Percentiles rank a stretch among this genome's conserved stretches.
Conservation (phyloP, 2,888 invertebrate species). For the Clostera curtula region DNA sequence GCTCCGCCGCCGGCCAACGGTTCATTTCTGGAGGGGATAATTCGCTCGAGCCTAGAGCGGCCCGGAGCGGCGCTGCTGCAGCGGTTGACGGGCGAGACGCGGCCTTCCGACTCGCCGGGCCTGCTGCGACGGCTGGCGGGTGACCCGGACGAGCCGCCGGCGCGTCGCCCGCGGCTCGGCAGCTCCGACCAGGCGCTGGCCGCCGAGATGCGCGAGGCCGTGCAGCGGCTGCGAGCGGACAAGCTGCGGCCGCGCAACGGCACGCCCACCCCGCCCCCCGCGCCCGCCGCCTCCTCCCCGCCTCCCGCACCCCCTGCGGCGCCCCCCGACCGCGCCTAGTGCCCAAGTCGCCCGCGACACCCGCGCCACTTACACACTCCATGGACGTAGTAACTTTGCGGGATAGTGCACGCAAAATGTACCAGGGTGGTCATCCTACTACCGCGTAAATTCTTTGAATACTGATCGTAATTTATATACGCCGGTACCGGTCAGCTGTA, state of each 20-base stretch:
- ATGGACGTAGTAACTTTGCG: too few relatives aligned
- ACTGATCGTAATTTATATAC: too few relatives aligned
- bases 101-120: conserved; percentile 70
- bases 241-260: conserved; percentile 59
- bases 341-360: conserved; percentile 18
- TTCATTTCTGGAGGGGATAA: conserved; percentile 89
- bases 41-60: conserved; percentile 85
- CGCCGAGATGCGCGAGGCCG: conserved; percentile 67
- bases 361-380: too few relatives aligned
- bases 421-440: too few relatives aligned
- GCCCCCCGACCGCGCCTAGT: conserved; percentile 42
- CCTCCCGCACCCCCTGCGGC: conserved; percentile 36
- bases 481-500: too few relatives aligned
- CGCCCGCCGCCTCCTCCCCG: conserved; percentile 26
- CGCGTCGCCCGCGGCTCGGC: conserved; percentile 67
- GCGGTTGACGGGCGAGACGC: conserved; percentile 43
- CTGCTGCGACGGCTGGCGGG: conserved; percentile 83
- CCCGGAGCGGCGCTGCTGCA: conserved; percentile 53
- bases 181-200: conserved; percentile 64
- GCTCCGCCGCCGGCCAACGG: conserved; percentile 80
- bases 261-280: conserved; percentile 54
- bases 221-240: conserved; percentile 65
- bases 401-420: too few relatives aligned
- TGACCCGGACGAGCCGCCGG: conserved; percentile 76
- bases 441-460: too few relatives aligned